These are phyloP conservation scores for Blomia tropicalis DNA, from an alignment of 2,888 invertebrate genomes.

Conservation along the genomic window DNA sequence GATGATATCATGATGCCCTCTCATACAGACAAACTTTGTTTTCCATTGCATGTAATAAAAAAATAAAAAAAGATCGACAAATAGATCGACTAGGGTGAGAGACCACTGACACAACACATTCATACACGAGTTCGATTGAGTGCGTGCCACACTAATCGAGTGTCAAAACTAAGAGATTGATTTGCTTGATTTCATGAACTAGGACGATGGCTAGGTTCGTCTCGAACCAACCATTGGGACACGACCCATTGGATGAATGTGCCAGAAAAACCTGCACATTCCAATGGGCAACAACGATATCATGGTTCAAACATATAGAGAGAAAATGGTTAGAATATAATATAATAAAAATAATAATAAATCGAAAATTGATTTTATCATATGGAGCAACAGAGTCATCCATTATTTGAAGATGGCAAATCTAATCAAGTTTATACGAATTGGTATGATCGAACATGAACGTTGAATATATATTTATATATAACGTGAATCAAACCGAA, in stretches of 20 bases:
- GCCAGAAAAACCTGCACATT: not conserved
- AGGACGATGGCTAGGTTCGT: not conserved
- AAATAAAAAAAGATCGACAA: too few relatives aligned
- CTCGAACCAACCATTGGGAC: too few relatives aligned
- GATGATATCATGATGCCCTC: not conserved
- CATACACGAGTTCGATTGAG: too few relatives aligned
- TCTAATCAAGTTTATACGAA: not conserved
- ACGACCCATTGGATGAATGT: too few relatives aligned
- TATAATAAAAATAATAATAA: slow-evolving; percentile 3
- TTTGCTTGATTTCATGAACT: slow-evolving; percentile 1
- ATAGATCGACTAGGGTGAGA: not conserved
- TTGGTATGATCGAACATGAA: not conserved
- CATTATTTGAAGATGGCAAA: slow-evolving; percentile 5
- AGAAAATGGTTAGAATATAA: not conserved
- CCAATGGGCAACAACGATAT: not conserved
- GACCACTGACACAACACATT: too few relatives aligned
- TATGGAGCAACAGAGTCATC: slow-evolving; percentile 7
- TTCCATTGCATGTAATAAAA: too few relatives aligned
- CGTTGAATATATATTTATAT: not conserved
- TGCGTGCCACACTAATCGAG: slow-evolving; percentile 12
- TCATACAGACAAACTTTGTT: too few relatives aligned
- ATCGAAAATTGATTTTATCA: slow-evolving; percentile 15
- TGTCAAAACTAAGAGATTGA: slow-evolving; percentile 13
- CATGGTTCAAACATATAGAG: not conserved
- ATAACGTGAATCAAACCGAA: not conserved